Percentiles rank a stretch among this genome's conserved stretches.
Conservation (phyloP, 2,888 invertebrate species). For the Chydorus sphaericus region DNA sequence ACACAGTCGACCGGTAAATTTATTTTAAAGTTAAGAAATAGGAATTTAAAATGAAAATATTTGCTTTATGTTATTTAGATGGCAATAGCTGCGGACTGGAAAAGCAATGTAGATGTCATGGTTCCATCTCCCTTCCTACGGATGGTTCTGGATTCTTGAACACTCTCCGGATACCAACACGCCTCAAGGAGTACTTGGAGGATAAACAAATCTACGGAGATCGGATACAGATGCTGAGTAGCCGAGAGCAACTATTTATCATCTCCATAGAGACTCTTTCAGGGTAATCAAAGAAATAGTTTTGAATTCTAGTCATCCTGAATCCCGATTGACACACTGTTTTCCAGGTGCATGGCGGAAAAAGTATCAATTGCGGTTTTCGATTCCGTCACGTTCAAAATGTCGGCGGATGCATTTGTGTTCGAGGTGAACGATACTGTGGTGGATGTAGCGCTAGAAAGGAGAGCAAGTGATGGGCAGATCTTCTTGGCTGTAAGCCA, state of each 20-base stretch:
- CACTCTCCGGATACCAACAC: not conserved
- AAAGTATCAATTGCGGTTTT: not conserved
- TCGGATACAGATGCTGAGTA: not conserved
- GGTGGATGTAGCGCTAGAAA: not conserved
- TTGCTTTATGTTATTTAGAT: too few species aligned
- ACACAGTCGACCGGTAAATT: not conserved
- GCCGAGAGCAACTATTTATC: not conserved
- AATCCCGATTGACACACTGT: not conserved
- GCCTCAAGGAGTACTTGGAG: not conserved
- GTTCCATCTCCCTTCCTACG: not conserved
- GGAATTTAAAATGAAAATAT: too few species aligned
- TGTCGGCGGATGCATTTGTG: not conserved
- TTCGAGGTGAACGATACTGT: slow-evolving; percentile 2
- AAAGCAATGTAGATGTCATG: not conserved
- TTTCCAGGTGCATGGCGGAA: not conserved
- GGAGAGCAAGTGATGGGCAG: not conserved
- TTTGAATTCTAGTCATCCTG: not conserved
- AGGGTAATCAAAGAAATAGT: not conserved
- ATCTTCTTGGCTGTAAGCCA: not conserved
- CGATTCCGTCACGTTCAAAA: not conserved
- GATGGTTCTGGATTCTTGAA: not conserved
- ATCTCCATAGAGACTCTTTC: not conserved
- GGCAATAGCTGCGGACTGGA: not conserved
- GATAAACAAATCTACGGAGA: not conserved
- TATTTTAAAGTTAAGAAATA: too few species aligned